phyloP scores from a whole-genome alignment of 2,113 vertebrate species.

The Erythrolamprus reginae region DNA sequence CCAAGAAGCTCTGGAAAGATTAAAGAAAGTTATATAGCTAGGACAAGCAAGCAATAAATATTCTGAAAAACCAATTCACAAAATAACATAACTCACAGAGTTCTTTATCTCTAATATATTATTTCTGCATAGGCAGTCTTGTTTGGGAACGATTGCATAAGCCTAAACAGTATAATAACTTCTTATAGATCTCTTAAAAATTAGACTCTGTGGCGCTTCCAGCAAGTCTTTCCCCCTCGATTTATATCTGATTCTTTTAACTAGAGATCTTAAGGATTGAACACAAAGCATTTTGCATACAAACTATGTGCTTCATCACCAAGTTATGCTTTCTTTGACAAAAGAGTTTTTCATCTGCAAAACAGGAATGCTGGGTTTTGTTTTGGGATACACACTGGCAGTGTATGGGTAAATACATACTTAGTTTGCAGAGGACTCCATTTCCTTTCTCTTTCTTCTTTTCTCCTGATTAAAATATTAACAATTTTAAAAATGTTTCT shows the following conservation, averaged over 20 bases:
- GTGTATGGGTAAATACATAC: neutral
- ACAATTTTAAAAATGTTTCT: neutral
- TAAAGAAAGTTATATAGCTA: neutral
- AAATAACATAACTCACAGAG: neutral
- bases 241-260: neutral
- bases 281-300: neutral
- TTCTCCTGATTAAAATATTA: neutral
- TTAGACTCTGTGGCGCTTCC: neutral
- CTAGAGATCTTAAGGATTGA: neutral
- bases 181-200: neutral
- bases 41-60: neutral
- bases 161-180: neutral
- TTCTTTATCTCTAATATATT: neutral
- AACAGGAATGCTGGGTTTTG: neutral
- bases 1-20: neutral
- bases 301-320: neutral
- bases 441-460: neutral
- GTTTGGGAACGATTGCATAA: neutral
- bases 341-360: neutral
- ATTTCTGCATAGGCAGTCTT: neutral
- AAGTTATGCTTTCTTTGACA: neutral
- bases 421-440: neutral
- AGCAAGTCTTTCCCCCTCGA: neutral
- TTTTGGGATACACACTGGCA: neutral
- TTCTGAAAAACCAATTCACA: neutral